Evolutionary conservation across 2,797 vertebrate species (phyloP).

Genomic region (Erethizon dorsatum): DNA sequence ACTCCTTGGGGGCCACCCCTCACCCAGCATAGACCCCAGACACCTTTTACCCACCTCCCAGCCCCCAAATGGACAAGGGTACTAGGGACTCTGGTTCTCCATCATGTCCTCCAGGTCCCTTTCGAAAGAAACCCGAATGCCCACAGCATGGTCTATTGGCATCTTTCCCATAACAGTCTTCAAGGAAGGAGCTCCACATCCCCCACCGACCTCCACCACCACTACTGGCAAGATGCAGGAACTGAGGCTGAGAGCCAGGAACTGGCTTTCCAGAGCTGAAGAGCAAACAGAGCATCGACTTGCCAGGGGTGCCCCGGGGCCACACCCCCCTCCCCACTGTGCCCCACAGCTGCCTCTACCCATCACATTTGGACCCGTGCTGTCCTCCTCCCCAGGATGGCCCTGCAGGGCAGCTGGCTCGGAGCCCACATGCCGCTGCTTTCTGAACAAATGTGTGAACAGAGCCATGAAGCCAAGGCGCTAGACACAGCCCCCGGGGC

Average conservation of each 20-base stretch:
- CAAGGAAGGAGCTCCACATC: not conserved
- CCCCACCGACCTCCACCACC: not conserved
- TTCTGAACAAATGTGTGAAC: slow-evolving; percentile 25
- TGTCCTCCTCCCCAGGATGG: not conserved
- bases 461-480: not conserved
- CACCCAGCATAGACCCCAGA: not conserved
- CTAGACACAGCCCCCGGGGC: not conserved
- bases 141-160: not conserved
- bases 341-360: slow-evolving; percentile 34
- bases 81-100: not conserved
- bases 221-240: not conserved
- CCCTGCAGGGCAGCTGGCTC: not conserved
- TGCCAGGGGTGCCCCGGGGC: not conserved
- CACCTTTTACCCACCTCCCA: not conserved
- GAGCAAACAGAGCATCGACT: not conserved
- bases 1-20: not conserved
- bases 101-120: no score
- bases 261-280: not conserved
- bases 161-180: rapidly evolving
- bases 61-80: not conserved
- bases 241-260: slow-evolving; percentile 15
- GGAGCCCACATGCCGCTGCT: not conserved
- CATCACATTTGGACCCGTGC: not conserved
- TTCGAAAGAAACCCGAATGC: not conserved
- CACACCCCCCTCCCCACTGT: not conserved